A percentile compares a stretch with the other conserved stretches of the same genome.
phyloP scores from a whole-genome alignment of 2,797 vertebrate species.

The Falco rusticolus region DNA sequence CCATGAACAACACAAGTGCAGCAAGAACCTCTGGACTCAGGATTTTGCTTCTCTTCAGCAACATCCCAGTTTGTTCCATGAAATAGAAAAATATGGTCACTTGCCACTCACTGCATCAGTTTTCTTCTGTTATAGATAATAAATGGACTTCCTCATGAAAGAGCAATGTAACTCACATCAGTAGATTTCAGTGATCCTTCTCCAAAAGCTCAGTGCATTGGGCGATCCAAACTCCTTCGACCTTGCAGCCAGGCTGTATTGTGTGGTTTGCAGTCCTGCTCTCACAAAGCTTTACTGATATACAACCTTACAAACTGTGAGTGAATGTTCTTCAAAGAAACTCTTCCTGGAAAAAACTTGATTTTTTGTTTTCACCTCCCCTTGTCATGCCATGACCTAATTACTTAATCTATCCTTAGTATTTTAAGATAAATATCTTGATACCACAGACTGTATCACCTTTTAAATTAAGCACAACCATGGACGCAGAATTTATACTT shows the following conservation, averaged over 20 bases:
- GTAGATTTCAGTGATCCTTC: neutral
- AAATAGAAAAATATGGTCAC: neutral
- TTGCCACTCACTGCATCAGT: fast-evolving
- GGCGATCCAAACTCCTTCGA: neutral
- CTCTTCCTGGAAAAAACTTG: neutral
- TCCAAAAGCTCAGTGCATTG: neutral
- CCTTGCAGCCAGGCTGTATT: neutral
- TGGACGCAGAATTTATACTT: neutral
- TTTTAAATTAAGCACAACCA: neutral
- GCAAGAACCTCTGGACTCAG: neutral
- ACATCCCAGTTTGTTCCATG: neutral
- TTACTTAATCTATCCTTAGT: neutral
- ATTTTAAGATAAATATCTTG: neutral
- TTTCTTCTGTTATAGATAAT: neutral
- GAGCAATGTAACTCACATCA: neutral
- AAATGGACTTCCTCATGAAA: neutral
- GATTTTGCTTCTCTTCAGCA: neutral
- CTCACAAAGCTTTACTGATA: neutral
- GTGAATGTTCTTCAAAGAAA: neutral
- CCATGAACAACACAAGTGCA: fast-evolving
- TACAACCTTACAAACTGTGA: neutral
- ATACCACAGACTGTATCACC: neutral
- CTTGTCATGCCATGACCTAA: neutral
- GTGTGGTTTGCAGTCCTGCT: neutral
- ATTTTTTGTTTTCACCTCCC: neutral